phyloP scores from a whole-genome alignment of 2,113 vertebrate genomes.

The Donacobius atricapilla region DNA sequence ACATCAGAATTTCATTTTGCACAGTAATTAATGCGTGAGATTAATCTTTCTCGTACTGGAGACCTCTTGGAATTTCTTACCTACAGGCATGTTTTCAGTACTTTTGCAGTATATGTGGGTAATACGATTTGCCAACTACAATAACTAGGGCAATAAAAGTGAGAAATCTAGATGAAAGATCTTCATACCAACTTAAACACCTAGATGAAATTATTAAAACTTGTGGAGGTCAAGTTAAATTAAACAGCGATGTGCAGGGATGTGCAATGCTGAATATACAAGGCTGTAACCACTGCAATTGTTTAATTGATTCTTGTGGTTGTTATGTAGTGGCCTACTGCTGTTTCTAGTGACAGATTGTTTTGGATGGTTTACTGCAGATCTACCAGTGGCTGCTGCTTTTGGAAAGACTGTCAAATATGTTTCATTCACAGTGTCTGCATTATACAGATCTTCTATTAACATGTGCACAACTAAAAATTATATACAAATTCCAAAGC shows the following conservation, averaged over 20 bases:
- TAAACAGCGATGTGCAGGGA: not conserved
- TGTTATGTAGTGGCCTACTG: conserved; percentile 53
- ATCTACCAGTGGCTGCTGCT: conserved; percentile 38
- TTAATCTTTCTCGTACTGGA: conserved; percentile 52
- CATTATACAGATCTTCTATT: conserved; percentile 7
- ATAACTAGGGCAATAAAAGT: conserved; percentile 60
- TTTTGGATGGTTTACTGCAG: conserved; percentile 54
- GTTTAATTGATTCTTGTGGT: conserved; percentile 58
- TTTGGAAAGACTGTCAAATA: conserved; percentile 52
- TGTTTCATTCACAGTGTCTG: conserved; percentile 26
- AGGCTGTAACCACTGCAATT: conserved; percentile 41
- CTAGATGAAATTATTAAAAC: conserved; percentile 54
- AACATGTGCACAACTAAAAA: conserved; percentile 2
- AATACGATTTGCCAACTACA: conserved; percentile 60
- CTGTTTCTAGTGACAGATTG: conserved; percentile 59
- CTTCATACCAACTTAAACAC: conserved; percentile 56
- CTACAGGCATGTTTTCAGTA: conserved; percentile 53
- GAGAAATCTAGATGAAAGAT: conserved; percentile 58
- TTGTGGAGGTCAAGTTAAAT: conserved; percentile 55
- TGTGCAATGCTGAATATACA: not conserved
- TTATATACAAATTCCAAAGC: not conserved
- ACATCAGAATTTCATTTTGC: conserved; percentile 53
- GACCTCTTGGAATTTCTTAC: conserved; percentile 55
- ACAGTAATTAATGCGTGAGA: conserved; percentile 56
- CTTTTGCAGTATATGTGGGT: conserved; percentile 32